A percentile compares a stretch with the other conserved stretches of the same genome.
Evolutionary conservation across 2,113 vertebrate genomes (phyloP).

Genomic region (Mus spicilegus): DNA sequence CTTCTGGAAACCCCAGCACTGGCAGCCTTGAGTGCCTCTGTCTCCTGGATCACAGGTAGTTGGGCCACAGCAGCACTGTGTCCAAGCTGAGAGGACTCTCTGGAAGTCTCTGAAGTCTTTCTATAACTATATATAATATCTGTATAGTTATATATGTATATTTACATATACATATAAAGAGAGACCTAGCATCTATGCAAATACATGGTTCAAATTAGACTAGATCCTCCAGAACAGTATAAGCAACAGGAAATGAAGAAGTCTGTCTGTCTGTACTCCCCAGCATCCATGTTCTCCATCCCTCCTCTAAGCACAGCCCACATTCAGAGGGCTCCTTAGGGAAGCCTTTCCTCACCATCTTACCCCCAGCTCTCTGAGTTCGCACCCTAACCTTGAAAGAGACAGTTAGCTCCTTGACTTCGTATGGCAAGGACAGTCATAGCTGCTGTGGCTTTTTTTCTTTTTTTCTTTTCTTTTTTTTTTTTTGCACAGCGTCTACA

Average conservation of each 20-base stretch:
- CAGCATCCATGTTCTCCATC: neutral
- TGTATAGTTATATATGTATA: neutral
- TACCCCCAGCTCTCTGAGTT: neutral
- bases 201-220: neutral
- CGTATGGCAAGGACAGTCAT: accelerated
- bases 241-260: neutral
- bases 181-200: neutral
- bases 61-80: accelerated
- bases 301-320: neutral
- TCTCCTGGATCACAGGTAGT: too few species aligned
- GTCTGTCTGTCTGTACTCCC: neutral
- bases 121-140: neutral
- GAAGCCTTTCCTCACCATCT: neutral
- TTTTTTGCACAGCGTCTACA: accelerated
- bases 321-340: neutral
- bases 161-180: neutral
- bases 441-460: accelerated
- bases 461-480: accelerated
- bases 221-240: neutral
- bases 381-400: accelerated
- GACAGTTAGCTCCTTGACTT: neutral
- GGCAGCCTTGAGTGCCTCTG: too few species aligned
- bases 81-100: too few species aligned
- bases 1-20: neutral
- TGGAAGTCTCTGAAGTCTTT: neutral